Conservation (phyloP, 2,113 vertebrate genomes). For the Perca schrenkii region DNA sequence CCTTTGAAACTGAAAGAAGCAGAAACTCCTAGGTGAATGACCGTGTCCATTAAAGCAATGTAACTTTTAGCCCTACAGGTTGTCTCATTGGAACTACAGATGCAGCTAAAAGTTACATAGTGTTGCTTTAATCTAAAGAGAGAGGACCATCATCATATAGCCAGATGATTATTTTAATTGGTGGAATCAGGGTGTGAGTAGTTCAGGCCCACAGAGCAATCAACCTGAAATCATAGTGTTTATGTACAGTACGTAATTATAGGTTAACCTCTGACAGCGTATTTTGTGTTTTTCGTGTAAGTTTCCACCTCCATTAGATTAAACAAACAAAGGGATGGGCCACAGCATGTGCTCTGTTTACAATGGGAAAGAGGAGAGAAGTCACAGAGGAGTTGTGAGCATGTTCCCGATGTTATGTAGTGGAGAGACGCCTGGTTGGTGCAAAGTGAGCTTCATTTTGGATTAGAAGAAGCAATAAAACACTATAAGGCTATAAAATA, state of each 20-base stretch:
- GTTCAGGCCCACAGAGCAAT: not conserved
- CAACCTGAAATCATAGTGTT: constrained; percentile 35
- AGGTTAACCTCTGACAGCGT: constrained; percentile 30
- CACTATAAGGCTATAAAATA: not conserved
- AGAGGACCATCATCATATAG: not conserved
- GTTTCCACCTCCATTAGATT: constrained; percentile 28
- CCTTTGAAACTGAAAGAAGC: constrained; percentile 23
- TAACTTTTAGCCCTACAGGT: too few species aligned
- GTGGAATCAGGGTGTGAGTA: constrained; percentile 25
- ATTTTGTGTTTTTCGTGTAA: constrained; percentile 38
- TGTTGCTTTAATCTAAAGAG: not conserved
- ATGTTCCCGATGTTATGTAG: not conserved
- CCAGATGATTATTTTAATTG: constrained; percentile 10
- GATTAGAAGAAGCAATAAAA: constrained; percentile 31
- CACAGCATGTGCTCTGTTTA: constrained; percentile 39
- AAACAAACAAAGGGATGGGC: constrained; percentile 49
- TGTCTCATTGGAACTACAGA: too few species aligned
- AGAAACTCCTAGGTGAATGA: constrained; percentile 34
- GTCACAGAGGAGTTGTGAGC: not conserved
- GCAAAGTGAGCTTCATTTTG: constrained; percentile 17
- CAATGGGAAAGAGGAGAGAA: constrained; percentile 18
- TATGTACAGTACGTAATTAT: constrained; percentile 41
- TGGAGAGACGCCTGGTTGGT: not conserved
- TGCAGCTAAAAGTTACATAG: too few species aligned
- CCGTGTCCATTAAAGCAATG: not conserved